Conservation (phyloP, 2,113 vertebrate species). For the Crotalus tigris region DNA sequence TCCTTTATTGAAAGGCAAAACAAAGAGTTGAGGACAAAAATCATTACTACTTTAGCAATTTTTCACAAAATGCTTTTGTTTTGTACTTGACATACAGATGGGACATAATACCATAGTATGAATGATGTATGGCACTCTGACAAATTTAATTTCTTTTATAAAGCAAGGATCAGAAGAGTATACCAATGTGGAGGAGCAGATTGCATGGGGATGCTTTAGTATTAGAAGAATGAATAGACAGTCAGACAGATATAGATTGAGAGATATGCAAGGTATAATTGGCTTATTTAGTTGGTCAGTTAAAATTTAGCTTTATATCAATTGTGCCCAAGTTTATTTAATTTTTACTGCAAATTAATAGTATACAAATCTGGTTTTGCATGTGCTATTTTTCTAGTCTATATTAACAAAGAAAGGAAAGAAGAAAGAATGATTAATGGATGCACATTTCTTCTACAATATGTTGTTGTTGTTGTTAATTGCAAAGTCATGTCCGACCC, state of each 20-base stretch:
- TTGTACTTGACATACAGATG: slow-evolving; percentile 84
- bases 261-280: not conserved
- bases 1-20: slow-evolving; percentile 99
- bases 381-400: not conserved
- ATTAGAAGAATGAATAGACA: slow-evolving; percentile 29
- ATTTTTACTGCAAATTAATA: not conserved
- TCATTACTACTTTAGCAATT: slow-evolving; percentile 96
- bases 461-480: too few relatives aligned
- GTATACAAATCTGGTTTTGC: not conserved
- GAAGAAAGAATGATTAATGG: not conserved
- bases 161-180: slow-evolving; percentile 76
- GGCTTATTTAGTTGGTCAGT: not conserved
- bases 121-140: slow-evolving; percentile 88
- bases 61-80: slow-evolving; percentile 99
- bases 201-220: slow-evolving; percentile 37
- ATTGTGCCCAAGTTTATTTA: not conserved
- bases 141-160: slow-evolving; percentile 85
- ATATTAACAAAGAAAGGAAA: not conserved
- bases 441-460: not conserved
- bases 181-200: slow-evolving; percentile 58
- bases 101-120: slow-evolving; percentile 75
- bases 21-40: slow-evolving; percentile 97
- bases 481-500: too few relatives aligned
- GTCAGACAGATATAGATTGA: not conserved
- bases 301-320: not conserved